Evolutionary conservation across 1,140 invertebrate genomes (phyloP).

Genomic region (Hydropsyche tenuis): DNA sequence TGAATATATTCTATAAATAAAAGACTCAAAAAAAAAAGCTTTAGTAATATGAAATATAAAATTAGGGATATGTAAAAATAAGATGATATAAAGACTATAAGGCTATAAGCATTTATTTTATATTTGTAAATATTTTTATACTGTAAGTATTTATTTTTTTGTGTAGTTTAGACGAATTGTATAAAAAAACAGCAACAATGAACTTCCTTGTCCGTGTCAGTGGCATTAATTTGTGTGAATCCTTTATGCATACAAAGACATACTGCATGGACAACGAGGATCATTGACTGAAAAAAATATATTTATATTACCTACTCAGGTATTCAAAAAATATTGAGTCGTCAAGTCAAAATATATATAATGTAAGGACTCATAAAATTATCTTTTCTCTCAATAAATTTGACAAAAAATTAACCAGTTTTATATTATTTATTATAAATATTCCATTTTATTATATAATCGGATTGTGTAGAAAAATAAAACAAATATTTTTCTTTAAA

Average conservation of each 20-base stretch:
- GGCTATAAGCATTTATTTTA: slow-evolving; percentile 30
- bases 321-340: slow-evolving; percentile 14
- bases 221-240: background rate
- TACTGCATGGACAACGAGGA: slow-evolving; percentile 43
- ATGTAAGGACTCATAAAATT: background rate
- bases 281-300: slow-evolving; percentile 27
- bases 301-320: slow-evolving; percentile 12
- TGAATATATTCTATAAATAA: slow-evolving; percentile 1
- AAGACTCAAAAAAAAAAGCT: slow-evolving; percentile 24
- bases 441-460: no score
- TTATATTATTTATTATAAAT: no score
- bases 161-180: slow-evolving; percentile 30
- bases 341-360: slow-evolving; percentile 18
- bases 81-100: slow-evolving; percentile 17
- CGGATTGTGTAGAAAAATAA: no score
- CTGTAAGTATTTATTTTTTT: slow-evolving; percentile 48
- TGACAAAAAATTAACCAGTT: no score
- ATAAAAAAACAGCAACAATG: slow-evolving; percentile 36
- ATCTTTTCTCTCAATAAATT: no score
- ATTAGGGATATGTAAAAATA: background rate
- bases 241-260: background rate
- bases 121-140: slow-evolving; percentile 43
- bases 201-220: slow-evolving; percentile 44
- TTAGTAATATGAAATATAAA: slow-evolving; percentile 11
- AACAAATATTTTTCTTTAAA: no score